Conservation (phyloP, 2,797 vertebrate species). For the Myripristis murdjan region DNA sequence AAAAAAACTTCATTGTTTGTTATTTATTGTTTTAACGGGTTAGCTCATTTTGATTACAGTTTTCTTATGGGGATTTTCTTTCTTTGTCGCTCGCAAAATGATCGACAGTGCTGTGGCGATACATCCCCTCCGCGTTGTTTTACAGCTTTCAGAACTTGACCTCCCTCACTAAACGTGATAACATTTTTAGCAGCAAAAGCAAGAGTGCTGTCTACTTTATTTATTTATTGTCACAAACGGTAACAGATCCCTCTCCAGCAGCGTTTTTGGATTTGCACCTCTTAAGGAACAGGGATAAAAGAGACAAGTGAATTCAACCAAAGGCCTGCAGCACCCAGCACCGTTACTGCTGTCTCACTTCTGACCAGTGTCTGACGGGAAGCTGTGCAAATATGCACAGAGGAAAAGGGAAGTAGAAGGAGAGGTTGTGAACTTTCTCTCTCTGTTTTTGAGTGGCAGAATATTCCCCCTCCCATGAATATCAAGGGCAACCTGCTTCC, state of each 20-base stretch:
- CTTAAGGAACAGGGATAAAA: constrained; percentile 39
- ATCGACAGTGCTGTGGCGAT: constrained; percentile 39
- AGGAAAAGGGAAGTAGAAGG: constrained; percentile 64
- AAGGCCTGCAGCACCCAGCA: constrained; percentile 52
- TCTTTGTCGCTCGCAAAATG: constrained; percentile 25
- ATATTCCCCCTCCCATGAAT: constrained; percentile 81
- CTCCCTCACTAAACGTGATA: constrained; percentile 27
- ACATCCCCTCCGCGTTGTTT: constrained; percentile 30
- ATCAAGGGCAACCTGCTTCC: constrained; percentile 80
- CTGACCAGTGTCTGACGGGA: constrained; percentile 59
- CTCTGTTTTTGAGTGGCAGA: constrained; percentile 79
- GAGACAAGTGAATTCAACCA: constrained; percentile 54
- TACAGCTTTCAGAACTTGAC: constrained; percentile 23
- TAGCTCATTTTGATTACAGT: constrained; percentile 38
- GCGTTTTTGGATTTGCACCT: constrained; percentile 46
- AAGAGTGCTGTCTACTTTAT: constrained; percentile 42
- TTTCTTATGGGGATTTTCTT: constrained; percentile 20
- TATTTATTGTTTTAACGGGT: constrained; percentile 5
- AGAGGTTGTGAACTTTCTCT: constrained; percentile 73
- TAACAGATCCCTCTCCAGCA: constrained; percentile 38
- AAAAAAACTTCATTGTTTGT: constrained; percentile 24
- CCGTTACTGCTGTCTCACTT: constrained; percentile 44
- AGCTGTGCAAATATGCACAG: constrained; percentile 54
- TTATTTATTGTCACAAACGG: constrained; percentile 58
- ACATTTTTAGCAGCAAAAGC: constrained; percentile 22